Conservation (phyloP, 2,888 invertebrate species). For the Cryptocephalus moraei region DNA sequence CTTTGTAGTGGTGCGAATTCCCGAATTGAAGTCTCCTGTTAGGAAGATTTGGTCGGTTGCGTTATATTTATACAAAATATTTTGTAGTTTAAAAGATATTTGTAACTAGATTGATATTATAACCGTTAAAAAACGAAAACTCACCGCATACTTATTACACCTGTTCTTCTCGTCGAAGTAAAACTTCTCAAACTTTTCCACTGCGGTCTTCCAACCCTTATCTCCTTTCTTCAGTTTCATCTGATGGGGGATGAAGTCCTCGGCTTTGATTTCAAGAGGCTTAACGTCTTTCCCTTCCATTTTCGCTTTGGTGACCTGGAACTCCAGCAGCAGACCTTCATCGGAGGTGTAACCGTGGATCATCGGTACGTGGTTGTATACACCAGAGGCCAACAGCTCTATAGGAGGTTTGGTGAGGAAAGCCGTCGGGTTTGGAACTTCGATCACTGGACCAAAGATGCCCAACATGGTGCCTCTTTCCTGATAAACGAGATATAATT, state of each 20-base stretch:
- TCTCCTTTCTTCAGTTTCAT: not conserved
- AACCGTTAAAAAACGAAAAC: not conserved
- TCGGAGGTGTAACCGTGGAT: conserved; percentile 8
- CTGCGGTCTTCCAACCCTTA: not conserved
- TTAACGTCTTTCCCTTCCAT: no score
- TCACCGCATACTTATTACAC: not conserved
- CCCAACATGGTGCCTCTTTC: no score
- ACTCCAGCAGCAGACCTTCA: conserved; percentile 5
- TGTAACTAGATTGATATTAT: not conserved
- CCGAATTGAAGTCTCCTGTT: no score
- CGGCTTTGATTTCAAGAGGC: not conserved
- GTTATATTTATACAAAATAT: no score
- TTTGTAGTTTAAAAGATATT: no score
- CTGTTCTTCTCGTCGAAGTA: not conserved
- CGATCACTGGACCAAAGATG: conserved; percentile 7
- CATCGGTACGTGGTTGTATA: conserved; percentile 18
- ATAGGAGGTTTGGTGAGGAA: conserved; percentile 14
- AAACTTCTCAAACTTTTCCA: not conserved
- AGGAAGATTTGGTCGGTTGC: no score
- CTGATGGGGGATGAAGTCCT: not conserved
- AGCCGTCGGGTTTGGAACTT: conserved; percentile 7
- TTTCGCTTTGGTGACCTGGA: no score
- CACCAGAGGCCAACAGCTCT: conserved; percentile 13
- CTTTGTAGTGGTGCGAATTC: no score
- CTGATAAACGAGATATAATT: no score